A percentile compares a stretch with the other conserved stretches of the same genome.
Conservation (phyloP, 2,113 vertebrate genomes). For the Ceyx margarethae region DNA sequence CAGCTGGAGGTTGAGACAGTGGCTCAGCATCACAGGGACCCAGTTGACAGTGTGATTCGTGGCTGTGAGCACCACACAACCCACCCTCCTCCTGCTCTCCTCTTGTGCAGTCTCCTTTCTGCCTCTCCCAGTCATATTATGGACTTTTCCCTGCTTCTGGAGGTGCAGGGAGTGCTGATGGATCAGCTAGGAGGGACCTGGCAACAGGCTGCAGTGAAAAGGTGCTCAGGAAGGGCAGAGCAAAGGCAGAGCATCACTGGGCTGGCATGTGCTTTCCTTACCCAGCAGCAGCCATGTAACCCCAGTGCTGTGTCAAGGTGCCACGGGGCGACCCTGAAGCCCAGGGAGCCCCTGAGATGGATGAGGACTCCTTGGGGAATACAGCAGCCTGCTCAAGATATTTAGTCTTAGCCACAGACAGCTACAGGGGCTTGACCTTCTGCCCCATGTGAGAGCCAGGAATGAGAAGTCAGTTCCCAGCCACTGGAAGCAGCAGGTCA, state of each 20-base stretch:
- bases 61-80: background rate
- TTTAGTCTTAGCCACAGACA: background rate
- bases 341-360: background rate
- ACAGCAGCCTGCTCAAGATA: background rate
- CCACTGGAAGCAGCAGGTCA: background rate
- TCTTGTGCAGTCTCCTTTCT: background rate
- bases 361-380: background rate
- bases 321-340: accelerated
- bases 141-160: background rate
- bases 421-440: background rate
- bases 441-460: background rate
- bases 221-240: accelerated
- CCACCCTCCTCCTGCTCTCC: background rate
- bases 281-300: background rate
- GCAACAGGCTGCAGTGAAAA: background rate
- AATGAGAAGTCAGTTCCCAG: background rate
- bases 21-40: constrained; percentile 38
- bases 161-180: background rate
- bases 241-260: accelerated
- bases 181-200: background rate
- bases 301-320: background rate
- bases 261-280: background rate
- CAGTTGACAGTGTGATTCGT: background rate
- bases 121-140: background rate
- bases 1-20: constrained; percentile 29